Evolutionary conservation across 2,888 invertebrate species (phyloP).

Genomic region (Phyto melanocephala): DNA sequence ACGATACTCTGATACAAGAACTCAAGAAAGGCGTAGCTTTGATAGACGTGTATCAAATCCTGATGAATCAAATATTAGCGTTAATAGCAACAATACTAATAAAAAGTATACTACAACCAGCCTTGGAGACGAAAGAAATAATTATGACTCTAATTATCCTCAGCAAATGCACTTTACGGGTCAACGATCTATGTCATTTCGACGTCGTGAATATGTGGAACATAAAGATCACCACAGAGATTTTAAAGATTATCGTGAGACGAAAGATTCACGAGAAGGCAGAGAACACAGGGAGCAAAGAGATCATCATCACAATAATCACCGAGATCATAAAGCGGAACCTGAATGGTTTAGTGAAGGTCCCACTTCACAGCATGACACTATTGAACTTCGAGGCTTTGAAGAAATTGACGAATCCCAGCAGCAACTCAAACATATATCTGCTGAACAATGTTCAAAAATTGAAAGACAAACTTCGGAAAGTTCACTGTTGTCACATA

Average conservation of each 20-base stretch:
- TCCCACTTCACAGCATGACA: constrained; percentile 93
- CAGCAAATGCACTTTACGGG: constrained; percentile 58
- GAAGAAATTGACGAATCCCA: constrained; percentile 82
- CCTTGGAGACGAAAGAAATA: constrained; percentile 43
- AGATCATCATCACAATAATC: constrained; percentile 74
- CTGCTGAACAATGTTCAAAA: constrained; percentile 3
- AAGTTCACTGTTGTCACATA: constrained; percentile 62
- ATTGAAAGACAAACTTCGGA: constrained; percentile 49
- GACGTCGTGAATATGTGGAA: constrained; percentile 64
- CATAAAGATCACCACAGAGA: constrained; percentile 60
- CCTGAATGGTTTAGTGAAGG: constrained; percentile 96
- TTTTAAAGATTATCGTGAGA: constrained; percentile 73
- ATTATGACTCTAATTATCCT: constrained; percentile 44
- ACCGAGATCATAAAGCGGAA: constrained; percentile 83
- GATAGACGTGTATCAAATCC: constrained; percentile 33
- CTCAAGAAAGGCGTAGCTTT: constrained; percentile 39
- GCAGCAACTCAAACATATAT: constrained; percentile 9
- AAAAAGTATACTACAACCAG: constrained; percentile 4
- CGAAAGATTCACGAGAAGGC: constrained; percentile 67
- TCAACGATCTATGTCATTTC: constrained; percentile 56
- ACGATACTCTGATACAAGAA: constrained; percentile 14
- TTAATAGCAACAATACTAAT: background rate
- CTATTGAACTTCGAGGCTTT: constrained; percentile 95
- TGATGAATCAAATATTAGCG: constrained; percentile 7
- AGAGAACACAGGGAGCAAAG: constrained; percentile 52